Percentiles rank a stretch among this genome's conserved stretches.
phyloP scores from a whole-genome alignment of 2,888 invertebrate species.

The Erannis defoliaria region DNA sequence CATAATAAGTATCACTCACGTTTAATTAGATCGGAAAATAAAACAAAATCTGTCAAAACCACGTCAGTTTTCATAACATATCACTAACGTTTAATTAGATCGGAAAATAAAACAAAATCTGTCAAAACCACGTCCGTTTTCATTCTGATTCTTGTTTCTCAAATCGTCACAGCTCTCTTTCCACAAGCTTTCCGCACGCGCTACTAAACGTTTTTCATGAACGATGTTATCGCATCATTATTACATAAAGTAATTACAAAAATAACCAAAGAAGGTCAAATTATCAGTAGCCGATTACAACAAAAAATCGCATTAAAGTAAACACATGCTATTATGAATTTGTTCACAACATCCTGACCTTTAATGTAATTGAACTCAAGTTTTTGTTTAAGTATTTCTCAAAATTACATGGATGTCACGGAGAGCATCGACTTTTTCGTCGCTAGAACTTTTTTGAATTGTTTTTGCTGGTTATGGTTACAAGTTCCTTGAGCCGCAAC shows the following conservation, averaged over 20 bases:
- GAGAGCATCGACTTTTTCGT: background rate
- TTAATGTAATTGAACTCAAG: conserved; percentile 30
- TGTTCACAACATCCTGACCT: conserved; percentile 30
- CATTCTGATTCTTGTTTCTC: too few relatives aligned
- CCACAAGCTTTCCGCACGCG: too few relatives aligned
- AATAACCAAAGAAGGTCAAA: conserved; percentile 25
- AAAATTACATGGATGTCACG: conserved; percentile 25
- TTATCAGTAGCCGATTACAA: conserved; percentile 17
- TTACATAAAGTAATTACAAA: conserved; percentile 17
- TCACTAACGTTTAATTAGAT: too few relatives aligned
- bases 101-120: too few relatives aligned
- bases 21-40: too few relatives aligned
- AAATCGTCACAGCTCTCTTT: too few relatives aligned
- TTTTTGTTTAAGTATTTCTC: conserved; percentile 21
- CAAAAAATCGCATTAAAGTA: conserved; percentile 25
- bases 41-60: too few relatives aligned
- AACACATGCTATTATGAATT: conserved; percentile 19
- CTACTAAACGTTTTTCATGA: conserved; percentile 1
- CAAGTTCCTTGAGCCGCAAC: too few relatives aligned
- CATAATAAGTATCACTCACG: too few relatives aligned
- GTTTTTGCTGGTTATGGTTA: too few relatives aligned
- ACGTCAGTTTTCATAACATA: too few relatives aligned
- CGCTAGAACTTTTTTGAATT: background rate
- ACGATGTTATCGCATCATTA: conserved; percentile 2
- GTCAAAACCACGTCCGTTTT: too few relatives aligned